Evolutionary conservation across 2,888 invertebrate species (phyloP), one percentile per base, ranked within the genome.

Genomic region (Ormyrus nitidulus): DNA sequence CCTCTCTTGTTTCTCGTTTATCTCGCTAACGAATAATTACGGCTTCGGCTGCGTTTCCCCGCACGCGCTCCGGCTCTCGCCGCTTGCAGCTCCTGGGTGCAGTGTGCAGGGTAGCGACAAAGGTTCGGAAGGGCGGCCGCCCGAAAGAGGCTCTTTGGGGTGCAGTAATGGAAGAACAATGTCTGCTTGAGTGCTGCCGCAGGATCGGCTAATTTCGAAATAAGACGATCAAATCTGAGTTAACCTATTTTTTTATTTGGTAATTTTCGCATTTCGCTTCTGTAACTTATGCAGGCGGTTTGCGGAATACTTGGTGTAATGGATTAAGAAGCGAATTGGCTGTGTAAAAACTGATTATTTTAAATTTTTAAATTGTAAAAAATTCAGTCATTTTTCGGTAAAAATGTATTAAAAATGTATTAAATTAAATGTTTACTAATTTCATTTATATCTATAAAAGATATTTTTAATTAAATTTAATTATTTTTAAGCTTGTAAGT

Each of bases 1-100:
- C 51, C 68, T 68, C 56, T 11, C 68, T 80, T 68, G 72, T 73
- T 81, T 71, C 83, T 79, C 80, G 75, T 76, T 82, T 34, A 34
- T 69, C 81, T 73, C 71, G 72, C 85, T 86, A 86, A 86, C 86
- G 82, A 88, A 86, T 87, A 86, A 88, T 88, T 86, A 87, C 84
- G 83, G 80, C 81, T 81, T 83, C 79, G 79, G 34, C 11, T 84
- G 83, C 84, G 86, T 78, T 81, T 76, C 82, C 34, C 34, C 68
- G 79, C 72, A 75, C 69, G 77, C 82, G 83, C 79, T 56, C 77
- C 77, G 78, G 1, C 19, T 19, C 19, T 19, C 19, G 19, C 19
- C 81, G 83, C 19, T 46, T 69, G 9, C 9, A 44, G 34, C 34
- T 5, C 13, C 8, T 11, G 51, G 9, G 34, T 46, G 19, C 53